phyloP scores from a whole-genome alignment of 1,140 invertebrate genomes.

The Scaptomyza montana region DNA sequence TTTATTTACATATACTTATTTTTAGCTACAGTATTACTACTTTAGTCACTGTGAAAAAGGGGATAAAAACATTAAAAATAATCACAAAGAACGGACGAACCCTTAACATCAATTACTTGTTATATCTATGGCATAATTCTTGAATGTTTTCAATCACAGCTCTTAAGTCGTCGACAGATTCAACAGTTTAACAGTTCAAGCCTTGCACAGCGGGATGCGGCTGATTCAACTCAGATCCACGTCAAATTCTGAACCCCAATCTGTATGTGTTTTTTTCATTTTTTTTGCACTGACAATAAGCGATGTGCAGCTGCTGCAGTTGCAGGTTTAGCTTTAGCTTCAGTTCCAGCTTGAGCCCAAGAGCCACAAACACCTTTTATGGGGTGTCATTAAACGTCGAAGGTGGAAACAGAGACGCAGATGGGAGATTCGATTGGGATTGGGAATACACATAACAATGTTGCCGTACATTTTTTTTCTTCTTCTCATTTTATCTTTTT shows the following conservation, averaged over 20 bases:
- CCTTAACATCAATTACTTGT: too few species aligned
- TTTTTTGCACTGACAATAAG: slow-evolving; percentile 52
- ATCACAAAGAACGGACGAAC: too few species aligned
- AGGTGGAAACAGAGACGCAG: slow-evolving; percentile 6
- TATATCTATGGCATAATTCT: neutral
- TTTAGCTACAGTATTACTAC: too few species aligned
- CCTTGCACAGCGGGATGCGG: slow-evolving; percentile 56
- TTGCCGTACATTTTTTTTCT: slow-evolving; percentile 42
- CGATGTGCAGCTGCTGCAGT: slow-evolving; percentile 51
- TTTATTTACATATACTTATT: too few species aligned
- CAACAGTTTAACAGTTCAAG: slow-evolving; percentile 53
- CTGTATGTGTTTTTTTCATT: slow-evolving; percentile 5
- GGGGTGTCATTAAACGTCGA: slow-evolving; percentile 43
- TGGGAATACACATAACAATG: slow-evolving; percentile 45
- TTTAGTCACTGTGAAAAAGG: too few species aligned
- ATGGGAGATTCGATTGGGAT: neutral
- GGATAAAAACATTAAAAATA: too few species aligned
- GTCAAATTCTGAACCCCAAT: slow-evolving; percentile 6
- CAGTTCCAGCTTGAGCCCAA: neutral
- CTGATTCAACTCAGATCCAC: neutral
- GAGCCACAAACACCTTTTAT: slow-evolving; percentile 70
- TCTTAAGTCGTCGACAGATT: slow-evolving; percentile 6
- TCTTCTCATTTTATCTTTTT: slow-evolving; percentile 14
- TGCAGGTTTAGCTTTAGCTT: neutral
- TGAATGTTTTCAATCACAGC: neutral